phyloP scores from a whole-genome alignment of 2,797 vertebrate genomes.

The Cossypha caffra region DNA sequence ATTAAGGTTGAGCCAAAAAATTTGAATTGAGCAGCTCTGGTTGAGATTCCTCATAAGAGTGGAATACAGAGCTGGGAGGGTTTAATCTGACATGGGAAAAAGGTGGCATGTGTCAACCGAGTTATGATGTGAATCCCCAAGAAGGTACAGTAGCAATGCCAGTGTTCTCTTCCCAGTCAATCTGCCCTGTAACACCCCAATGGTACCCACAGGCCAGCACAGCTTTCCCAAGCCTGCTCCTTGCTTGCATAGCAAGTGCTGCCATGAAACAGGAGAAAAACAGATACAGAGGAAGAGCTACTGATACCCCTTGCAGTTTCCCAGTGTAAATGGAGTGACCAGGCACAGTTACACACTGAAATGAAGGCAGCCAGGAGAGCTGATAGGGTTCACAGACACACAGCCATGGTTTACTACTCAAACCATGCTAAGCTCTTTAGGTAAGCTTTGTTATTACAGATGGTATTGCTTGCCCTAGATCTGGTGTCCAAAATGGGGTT shows the following conservation, averaged over 20 bases:
- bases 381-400: background rate
- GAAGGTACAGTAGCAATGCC: background rate
- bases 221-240: background rate
- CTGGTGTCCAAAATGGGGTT: background rate
- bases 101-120: background rate
- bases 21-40: background rate
- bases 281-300: background rate
- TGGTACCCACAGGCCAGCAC: background rate
- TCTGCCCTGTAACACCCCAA: background rate
- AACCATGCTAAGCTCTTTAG: constrained; percentile 22
- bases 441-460: constrained; percentile 35
- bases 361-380: background rate
- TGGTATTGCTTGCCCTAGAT: constrained; percentile 39
- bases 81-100: background rate
- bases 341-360: background rate
- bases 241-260: background rate
- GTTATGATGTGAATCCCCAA: background rate
- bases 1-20: background rate
- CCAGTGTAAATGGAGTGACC: background rate
- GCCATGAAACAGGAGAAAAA: background rate
- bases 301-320: background rate
- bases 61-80: background rate
- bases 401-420: background rate
- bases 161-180: background rate
- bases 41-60: background rate